Base-by-base conservation (phyloP, 2,888 invertebrate genomes). In the Bugula neritina region DNA sequence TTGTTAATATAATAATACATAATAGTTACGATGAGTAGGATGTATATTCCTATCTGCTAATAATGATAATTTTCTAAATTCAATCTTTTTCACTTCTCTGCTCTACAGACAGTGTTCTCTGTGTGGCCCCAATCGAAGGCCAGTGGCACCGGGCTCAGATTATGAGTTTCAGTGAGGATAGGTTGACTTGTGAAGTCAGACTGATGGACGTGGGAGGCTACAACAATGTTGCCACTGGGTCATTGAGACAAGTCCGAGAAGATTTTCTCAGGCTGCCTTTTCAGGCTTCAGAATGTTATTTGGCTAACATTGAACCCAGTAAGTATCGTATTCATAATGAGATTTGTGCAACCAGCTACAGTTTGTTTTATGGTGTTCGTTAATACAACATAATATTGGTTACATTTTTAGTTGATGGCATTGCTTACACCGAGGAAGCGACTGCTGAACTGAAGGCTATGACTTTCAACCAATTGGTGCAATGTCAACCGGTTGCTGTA, bases 191-290 rank as follows among this genome's bases (percentile, higher is more conserved):
- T 77, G 88, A 93, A 76, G 90, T 96, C 72, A 91, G 91, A 85
- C 90, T 93, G 83, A 90, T 98, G 71, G 99, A 99, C 86, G 94
- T 93, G 80, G 99, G 99, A 70, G 98, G 98, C 71, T 98, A 92
- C 84, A 89, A 90, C 80, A 89, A 89, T 73, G 88, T 95, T 72
- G 89, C 90, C 78, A 90, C 90, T 77, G 87, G 89, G 72, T 88
- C 89, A 76, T 88, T 98, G 81, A 90, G 93, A 82, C 95, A 97
- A 87, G 95, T 99, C 77, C 89, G 85, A 84, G 84, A 71, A 72
- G 96, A 98, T 86, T 96, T 94, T 84, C 90, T 96, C 88, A 88
- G 90, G 73, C 87, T 97, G 84, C 98, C 98, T 72, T 98, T 98
- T 89, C 97, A 98, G 89, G 94, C 97, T 73, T 91, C 93, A 70